Conservation (phyloP, 1,140 invertebrate genomes). For the Epicauta chinensis region DNA sequence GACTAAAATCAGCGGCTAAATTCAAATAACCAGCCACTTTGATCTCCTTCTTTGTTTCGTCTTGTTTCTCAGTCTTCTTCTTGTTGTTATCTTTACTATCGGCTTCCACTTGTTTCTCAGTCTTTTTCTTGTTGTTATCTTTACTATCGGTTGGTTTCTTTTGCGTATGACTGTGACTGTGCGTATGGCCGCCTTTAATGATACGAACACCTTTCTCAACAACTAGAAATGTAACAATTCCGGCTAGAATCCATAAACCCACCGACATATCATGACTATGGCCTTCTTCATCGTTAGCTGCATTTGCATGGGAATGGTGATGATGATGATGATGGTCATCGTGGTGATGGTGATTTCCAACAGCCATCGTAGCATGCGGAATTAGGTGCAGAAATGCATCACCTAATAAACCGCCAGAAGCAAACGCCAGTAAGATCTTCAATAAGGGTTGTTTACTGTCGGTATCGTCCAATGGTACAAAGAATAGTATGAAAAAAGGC, state of each 20-base stretch:
- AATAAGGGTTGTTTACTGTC: constrained; percentile 76
- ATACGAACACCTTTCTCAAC: constrained; percentile 91
- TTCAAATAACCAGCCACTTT: constrained; percentile 93
- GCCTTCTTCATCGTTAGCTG: constrained; percentile 51
- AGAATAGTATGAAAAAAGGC: constrained; percentile 88
- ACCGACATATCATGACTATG: constrained; percentile 44
- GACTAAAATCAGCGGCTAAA: constrained; percentile 89
- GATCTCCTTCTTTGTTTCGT: constrained; percentile 52
- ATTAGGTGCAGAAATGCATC: constrained; percentile 97
- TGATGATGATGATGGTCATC: constrained; percentile 13
- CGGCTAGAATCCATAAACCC: constrained; percentile 82
- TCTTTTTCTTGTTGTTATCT: constrained; percentile 33
- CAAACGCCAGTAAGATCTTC: constrained; percentile 88
- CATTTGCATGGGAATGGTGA: constrained; percentile 41
- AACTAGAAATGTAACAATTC: constrained; percentile 86
- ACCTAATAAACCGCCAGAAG: constrained; percentile 88
- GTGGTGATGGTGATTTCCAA: constrained; percentile 42
- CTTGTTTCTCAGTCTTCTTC: constrained; percentile 40
- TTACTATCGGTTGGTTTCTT: constrained; percentile 35
- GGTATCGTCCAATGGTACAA: constrained; percentile 87
- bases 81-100: constrained; percentile 42
- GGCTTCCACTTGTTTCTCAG: constrained; percentile 42
- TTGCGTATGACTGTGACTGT: constrained; percentile 55
- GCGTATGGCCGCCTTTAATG: constrained; percentile 75
- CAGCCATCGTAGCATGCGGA: constrained; percentile 80